A percentile compares a stretch with the other conserved stretches of the same genome.
These are phyloP conservation scores for Lucilia cuprina DNA, from an alignment of 1,140 invertebrate species.

Conservation along the genomic window DNA sequence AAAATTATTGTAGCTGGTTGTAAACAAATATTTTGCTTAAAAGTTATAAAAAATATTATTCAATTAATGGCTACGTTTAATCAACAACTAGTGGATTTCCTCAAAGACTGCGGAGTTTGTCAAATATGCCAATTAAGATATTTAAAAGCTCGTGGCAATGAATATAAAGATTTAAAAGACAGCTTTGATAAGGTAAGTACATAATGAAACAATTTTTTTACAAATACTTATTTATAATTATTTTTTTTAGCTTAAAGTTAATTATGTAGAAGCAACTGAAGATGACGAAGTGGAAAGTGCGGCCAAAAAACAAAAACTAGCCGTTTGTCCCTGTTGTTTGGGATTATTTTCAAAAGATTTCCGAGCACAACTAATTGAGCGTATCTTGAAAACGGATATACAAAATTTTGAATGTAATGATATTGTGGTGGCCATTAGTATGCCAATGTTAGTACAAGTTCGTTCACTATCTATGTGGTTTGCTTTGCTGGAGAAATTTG, in stretches of 20 bases:
- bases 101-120: slow-evolving; percentile 64
- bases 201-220: background rate
- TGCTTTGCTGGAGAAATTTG: slow-evolving; percentile 60
- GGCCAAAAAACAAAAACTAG: slow-evolving; percentile 57
- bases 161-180: slow-evolving; percentile 61
- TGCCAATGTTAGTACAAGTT: slow-evolving; percentile 61
- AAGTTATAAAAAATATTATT: slow-evolving; percentile 6
- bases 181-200: slow-evolving; percentile 62
- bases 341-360: slow-evolving; percentile 69
- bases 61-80: slow-evolving; percentile 48
- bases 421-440: slow-evolving; percentile 61
- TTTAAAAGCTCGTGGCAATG: slow-evolving; percentile 61
- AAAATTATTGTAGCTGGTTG: background rate
- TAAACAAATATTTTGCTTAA: background rate
- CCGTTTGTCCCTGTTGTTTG: slow-evolving; percentile 69
- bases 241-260: slow-evolving; percentile 32
- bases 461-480: slow-evolving; percentile 64
- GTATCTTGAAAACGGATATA: slow-evolving; percentile 60
- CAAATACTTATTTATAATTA: background rate
- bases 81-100: slow-evolving; percentile 60
- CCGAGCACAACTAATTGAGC: slow-evolving; percentile 62
- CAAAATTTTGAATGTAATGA: slow-evolving; percentile 59
- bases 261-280: background rate
- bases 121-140: slow-evolving; percentile 67
- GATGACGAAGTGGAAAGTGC: slow-evolving; percentile 32